Base-by-base conservation (phyloP, 2,888 invertebrate species). In the Andricus quercusramuli region DNA sequence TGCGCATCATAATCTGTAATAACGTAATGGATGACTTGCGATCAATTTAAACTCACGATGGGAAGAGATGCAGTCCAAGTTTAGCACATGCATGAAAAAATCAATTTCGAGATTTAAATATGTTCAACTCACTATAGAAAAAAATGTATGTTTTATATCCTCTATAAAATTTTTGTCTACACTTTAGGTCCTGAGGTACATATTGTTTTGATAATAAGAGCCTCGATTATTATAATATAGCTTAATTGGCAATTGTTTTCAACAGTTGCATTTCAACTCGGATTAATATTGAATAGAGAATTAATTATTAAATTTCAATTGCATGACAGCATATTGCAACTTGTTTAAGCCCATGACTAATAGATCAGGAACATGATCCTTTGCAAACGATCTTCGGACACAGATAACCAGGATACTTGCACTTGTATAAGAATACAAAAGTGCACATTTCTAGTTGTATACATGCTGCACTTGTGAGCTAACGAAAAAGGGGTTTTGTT, bases 341-440 rank as follows among this genome's bases (percentile, higher is more conserved):
- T 85, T 86, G 85, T 86, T 84, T 85, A 85, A 87, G 85, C 85
- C 83, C 85, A 84, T 80, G 83, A 82, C 84, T 83, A 78, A 85
- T 89, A 88, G 87, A 89, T 88, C 88, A 88, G 89, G 88, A 88
- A 89, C 86, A 83, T 83, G 87, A 89, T 84, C 84, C 84, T 84
- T 85, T 85, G 88, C 85, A 87, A 88, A 88, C 88, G 88, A 89
- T 89, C 87, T 86, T 83, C 84, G 67, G 86, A 85, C 84, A 77
- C 82, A 86, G 85, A 85, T 84, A 83, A 81, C 79, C 79, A 79
- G 80, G 81, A 82, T 84, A 83, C 81, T 82, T 82, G 82, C 65
- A 82, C 78, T 79, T 79, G 70, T 65, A 76, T 76, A 74, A 79
- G 78, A 81, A 79, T 82, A 82, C 74, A 83, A 78, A 77, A 79